phyloP scores from a whole-genome alignment of 2,113 vertebrate species.

The Thunnus thynnus region DNA sequence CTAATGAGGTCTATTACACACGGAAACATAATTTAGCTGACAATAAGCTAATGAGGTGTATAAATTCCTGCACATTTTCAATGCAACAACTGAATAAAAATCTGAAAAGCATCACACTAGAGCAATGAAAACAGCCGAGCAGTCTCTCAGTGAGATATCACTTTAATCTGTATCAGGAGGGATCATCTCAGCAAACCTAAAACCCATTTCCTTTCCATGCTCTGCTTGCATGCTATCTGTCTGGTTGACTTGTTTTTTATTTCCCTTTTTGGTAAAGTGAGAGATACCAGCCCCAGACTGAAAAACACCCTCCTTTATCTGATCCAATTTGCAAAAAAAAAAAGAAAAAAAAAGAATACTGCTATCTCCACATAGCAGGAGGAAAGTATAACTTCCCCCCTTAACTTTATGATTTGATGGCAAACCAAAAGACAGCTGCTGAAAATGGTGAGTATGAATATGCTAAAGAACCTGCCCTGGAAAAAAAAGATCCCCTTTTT shows the following conservation, averaged over 20 bases:
- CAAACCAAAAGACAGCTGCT: background rate
- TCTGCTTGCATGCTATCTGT: slow-evolving; percentile 31
- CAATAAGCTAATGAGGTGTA: background rate
- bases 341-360: slow-evolving; percentile 15
- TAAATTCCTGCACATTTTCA: slow-evolving; percentile 1
- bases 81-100: background rate
- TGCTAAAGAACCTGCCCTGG: background rate
- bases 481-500: background rate
- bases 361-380: background rate
- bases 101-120: background rate
- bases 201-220: slow-evolving; percentile 49
- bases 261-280: slow-evolving; percentile 43
- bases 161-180: slow-evolving; percentile 38
- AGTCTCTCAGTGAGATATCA: slow-evolving; percentile 45
- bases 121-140: background rate
- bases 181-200: slow-evolving; percentile 45
- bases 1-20: background rate
- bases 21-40: background rate
- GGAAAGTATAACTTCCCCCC: background rate
- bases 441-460: slow-evolving; percentile 1
- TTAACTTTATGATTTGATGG: slow-evolving; percentile 1
- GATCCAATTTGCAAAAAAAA: slow-evolving; percentile 11
- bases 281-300: slow-evolving; percentile 5
- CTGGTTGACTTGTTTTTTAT: slow-evolving; percentile 46
- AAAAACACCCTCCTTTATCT: background rate